These are phyloP conservation scores for Oopsacas minuta DNA, from an alignment of 37 sponge, comb jelly and placozoan species.

Conservation along the genomic window DNA sequence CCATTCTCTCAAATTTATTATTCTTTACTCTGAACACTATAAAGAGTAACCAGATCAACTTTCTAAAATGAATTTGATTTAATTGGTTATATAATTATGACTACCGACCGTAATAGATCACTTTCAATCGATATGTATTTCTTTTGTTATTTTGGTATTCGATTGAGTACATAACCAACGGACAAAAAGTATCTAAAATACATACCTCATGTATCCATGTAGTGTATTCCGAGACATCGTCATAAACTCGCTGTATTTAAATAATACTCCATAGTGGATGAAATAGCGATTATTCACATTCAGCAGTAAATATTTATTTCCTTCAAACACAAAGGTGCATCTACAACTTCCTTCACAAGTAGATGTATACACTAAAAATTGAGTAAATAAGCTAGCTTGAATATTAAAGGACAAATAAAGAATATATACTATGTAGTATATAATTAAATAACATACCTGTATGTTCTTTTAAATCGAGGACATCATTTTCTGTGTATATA, in stretches of 20 bases:
- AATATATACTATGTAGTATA: no score
- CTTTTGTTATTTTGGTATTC: no score
- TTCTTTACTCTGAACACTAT: neutral
- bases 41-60: neutral
- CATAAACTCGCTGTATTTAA: neutral
- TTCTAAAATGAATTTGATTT: no score
- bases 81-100: no score
- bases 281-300: neutral
- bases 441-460: neutral
- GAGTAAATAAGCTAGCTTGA: no score
- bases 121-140: no score
- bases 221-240: neutral
- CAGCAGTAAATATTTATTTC: neutral
- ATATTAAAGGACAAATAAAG: no score
- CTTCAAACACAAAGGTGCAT: neutral
- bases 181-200: no score
- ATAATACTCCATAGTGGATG: neutral
- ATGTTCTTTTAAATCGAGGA: neutral
- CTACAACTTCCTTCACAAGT: neutral
- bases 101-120: no score
- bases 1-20: neutral
- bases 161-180: no score
- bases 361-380: neutral
- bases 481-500: neutral
- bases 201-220: neutral